These are phyloP conservation scores for Cyanoliseus patagonus DNA, from an alignment of 2,113 vertebrate species.

Conservation along the genomic window DNA sequence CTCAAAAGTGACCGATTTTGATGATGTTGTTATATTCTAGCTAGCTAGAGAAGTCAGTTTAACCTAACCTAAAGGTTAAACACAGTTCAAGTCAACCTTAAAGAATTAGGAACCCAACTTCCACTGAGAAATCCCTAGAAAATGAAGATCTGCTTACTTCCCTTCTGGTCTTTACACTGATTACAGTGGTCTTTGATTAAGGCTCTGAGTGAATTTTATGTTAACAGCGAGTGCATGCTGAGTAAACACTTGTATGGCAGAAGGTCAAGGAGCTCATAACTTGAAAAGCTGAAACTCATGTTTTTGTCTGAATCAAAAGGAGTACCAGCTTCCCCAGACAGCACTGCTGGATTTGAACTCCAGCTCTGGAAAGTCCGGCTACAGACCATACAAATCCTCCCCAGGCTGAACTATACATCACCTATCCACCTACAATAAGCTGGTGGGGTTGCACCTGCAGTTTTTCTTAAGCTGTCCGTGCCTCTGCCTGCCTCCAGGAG, in stretches of 20 bases:
- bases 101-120: background rate
- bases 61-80: background rate
- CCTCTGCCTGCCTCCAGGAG: background rate
- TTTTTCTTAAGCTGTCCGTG: background rate
- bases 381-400: background rate
- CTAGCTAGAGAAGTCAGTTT: background rate
- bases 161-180: background rate
- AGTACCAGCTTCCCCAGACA: background rate
- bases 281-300: background rate
- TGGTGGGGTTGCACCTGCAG: background rate
- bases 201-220: background rate
- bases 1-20: background rate
- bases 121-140: background rate
- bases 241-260: background rate
- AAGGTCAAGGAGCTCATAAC: background rate
- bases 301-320: background rate
- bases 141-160: background rate
- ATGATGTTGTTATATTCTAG: background rate
- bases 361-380: background rate
- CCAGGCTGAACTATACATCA: background rate
- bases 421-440: background rate
- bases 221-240: background rate
- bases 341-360: background rate
- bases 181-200: background rate
- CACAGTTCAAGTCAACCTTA: background rate